phyloP scores from a whole-genome alignment of 2,888 invertebrate species.

The Drosophila monieri region DNA sequence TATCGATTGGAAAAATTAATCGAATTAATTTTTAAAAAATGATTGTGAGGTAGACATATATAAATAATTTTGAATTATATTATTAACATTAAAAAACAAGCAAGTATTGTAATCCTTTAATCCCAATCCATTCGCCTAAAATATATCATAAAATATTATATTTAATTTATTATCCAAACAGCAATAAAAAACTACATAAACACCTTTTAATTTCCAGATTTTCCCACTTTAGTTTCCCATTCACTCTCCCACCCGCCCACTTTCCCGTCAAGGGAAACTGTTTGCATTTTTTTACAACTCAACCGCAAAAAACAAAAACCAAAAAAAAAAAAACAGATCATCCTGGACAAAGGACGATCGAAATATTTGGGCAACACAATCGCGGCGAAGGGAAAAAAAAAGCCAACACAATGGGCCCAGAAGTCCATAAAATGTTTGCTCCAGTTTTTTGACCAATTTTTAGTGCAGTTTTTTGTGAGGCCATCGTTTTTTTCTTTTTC shows the following conservation, averaged over 20 bases:
- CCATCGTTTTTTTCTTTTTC: slow-evolving; percentile 4
- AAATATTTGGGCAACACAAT: slow-evolving; percentile 29
- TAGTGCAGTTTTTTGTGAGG: slow-evolving; percentile 78
- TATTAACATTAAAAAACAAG: no score
- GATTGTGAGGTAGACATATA: no score
- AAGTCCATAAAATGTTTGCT: slow-evolving; percentile 63
- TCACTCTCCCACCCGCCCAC: background rate
- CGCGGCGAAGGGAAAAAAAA: slow-evolving; percentile 39
- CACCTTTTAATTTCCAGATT: background rate
- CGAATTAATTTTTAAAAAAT: no score
- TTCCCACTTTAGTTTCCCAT: background rate
- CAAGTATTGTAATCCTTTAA: no score
- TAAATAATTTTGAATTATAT: no score
- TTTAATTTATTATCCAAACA: no score
- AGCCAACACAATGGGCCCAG: slow-evolving; percentile 23
- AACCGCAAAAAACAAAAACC: slow-evolving; percentile 44
- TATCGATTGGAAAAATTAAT: no score
- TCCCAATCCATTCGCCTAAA: no score
- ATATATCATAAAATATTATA: no score
- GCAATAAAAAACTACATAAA: background rate
- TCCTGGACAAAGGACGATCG: slow-evolving; percentile 27
- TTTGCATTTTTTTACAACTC: slow-evolving; percentile 36
- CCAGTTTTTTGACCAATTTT: slow-evolving; percentile 82
- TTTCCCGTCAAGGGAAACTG: slow-evolving; percentile 5
- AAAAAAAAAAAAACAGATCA: slow-evolving; percentile 15